Evolutionary conservation across 2,113 vertebrate species (phyloP).

Genomic region (Natator depressus): DNA sequence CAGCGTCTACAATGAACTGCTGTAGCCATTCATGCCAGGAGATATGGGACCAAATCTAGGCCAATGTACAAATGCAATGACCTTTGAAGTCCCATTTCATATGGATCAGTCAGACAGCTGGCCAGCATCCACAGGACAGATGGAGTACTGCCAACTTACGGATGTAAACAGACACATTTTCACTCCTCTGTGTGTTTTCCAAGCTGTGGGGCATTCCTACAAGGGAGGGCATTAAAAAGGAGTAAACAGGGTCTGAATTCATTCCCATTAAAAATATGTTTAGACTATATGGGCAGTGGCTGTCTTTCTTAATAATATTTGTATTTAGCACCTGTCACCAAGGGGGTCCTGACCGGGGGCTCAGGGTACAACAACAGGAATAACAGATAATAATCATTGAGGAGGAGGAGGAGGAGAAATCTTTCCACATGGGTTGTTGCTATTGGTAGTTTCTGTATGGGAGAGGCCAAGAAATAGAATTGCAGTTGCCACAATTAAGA

Average conservation of each 20-base stretch:
- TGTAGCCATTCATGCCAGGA: background rate
- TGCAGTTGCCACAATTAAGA: background rate
- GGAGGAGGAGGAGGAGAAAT: background rate
- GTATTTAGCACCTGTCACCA: background rate
- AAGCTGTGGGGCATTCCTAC: background rate
- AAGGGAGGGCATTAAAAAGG: background rate
- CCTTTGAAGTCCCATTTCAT: background rate
- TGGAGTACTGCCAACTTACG: background rate
- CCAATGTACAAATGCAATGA: background rate
- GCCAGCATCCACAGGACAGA: background rate
- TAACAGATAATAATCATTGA: background rate
- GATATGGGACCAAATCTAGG: background rate
- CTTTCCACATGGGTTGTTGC: background rate
- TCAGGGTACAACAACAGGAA: background rate
- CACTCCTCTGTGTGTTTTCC: background rate
- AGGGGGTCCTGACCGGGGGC: background rate
- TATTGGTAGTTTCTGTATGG: background rate
- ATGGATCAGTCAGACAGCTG: background rate
- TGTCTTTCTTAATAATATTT: background rate
- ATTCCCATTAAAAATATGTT: background rate
- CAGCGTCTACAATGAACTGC: background rate
- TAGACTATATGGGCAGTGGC: background rate
- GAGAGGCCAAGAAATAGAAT: background rate
- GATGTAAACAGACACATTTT: background rate
- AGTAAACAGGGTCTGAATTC: background rate